A percentile compares a stretch with the other conserved stretches of the same genome.
Evolutionary conservation across 2,113 vertebrate species (phyloP).

Genomic region (Trogon melanurus): DNA sequence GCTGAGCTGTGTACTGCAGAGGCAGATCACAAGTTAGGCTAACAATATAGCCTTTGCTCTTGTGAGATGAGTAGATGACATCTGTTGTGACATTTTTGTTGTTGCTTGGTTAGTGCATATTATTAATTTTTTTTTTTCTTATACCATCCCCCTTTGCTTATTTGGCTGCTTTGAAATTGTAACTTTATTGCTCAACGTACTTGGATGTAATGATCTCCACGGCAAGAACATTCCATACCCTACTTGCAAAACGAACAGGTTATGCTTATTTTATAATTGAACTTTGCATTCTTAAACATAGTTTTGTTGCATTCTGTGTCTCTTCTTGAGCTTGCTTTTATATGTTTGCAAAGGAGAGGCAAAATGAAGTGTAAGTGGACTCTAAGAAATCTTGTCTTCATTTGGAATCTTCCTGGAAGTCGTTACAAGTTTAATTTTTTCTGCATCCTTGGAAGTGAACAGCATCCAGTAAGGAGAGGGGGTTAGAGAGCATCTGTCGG

Average conservation of each 20-base stretch:
- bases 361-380: background rate
- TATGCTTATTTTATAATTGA: background rate
- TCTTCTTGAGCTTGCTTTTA: background rate
- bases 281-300: background rate
- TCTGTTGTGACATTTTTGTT: background rate
- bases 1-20: background rate
- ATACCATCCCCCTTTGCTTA: background rate
- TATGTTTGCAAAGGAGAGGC: background rate
- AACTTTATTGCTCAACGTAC: constrained; percentile 5
- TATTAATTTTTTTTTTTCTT: background rate
- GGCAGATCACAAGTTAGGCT: background rate
- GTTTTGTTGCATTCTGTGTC: background rate
- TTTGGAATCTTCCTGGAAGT: background rate
- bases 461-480: background rate
- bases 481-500: too few species aligned
- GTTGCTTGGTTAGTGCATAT: background rate
- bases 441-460: background rate
- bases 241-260: background rate
- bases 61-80: background rate
- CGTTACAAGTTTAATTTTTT: background rate
- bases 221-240: background rate
- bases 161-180: background rate
- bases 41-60: background rate
- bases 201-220: background rate
- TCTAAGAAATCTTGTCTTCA: background rate